A percentile compares a stretch with the other conserved stretches of the same genome.
Evolutionary conservation across 92 coral and sea anemone genomes (phyloP).

Genomic region (Plumapathes pennacea): DNA sequence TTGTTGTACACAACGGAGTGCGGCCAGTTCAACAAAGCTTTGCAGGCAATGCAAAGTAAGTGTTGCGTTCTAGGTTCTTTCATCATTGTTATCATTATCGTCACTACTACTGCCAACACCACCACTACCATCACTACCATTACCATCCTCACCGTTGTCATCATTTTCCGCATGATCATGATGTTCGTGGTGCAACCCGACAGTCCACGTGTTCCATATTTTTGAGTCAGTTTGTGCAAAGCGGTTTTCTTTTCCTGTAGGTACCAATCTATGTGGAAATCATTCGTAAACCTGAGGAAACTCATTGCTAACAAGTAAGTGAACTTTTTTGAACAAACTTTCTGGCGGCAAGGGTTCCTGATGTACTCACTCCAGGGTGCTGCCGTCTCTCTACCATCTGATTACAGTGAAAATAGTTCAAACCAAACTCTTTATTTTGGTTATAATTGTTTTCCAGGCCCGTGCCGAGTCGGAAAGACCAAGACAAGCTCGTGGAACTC

Average conservation of each 20-base stretch:
- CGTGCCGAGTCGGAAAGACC: constrained; percentile 66
- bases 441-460: constrained; percentile 49
- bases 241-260: constrained; percentile 24
- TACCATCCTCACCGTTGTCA: background rate
- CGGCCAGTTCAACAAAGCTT: constrained; percentile 93
- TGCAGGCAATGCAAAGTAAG: constrained; percentile 87
- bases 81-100: background rate
- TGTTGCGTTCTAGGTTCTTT: background rate
- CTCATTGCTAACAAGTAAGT: constrained; percentile 74
- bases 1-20: constrained; percentile 82
- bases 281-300: constrained; percentile 65
- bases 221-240: background rate
- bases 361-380: too few relatives aligned
- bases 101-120: too few relatives aligned
- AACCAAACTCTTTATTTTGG: too few relatives aligned
- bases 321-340: background rate
- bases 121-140: too few relatives aligned
- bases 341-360: too few relatives aligned
- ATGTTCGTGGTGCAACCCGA: background rate
- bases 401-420: too few relatives aligned
- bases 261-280: constrained; percentile 82
- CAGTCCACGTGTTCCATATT: background rate
- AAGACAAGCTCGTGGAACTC: constrained; percentile 70
- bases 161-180: background rate
- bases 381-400: too few relatives aligned